phyloP scores from a whole-genome alignment of 2,888 invertebrate species.

The Melikaiella ostensackeni region DNA sequence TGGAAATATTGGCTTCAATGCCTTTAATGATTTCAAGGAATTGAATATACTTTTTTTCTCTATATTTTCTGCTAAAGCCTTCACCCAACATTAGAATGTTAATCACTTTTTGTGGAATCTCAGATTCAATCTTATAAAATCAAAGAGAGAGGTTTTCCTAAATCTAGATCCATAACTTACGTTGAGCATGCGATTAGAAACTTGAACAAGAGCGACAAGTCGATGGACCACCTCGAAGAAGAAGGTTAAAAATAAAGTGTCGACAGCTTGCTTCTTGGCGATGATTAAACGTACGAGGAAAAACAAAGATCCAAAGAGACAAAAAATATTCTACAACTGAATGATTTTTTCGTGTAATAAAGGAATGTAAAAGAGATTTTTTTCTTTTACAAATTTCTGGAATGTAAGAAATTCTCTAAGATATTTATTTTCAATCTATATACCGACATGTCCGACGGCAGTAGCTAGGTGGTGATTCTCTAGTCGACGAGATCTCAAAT shows the following conservation, averaged over 20 bases:
- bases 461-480: too few relatives aligned
- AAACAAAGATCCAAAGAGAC: constrained; percentile 39
- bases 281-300: constrained; percentile 47
- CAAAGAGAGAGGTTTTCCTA: not conserved
- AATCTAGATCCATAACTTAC: not conserved
- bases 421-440: not conserved
- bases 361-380: not conserved
- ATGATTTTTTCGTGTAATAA: not conserved
- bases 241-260: constrained; percentile 54
- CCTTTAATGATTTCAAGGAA: too few relatives aligned
- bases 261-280: constrained; percentile 48
- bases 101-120: too few relatives aligned
- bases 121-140: not conserved
- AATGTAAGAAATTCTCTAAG: not conserved
- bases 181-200: constrained; percentile 23
- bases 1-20: too few relatives aligned
- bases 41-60: too few relatives aligned
- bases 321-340: constrained; percentile 15
- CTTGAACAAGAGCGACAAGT: constrained; percentile 37
- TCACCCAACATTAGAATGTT: too few relatives aligned
- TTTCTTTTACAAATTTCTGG: not conserved
- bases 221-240: constrained; percentile 50
- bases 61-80: too few relatives aligned
- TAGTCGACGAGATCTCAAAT: too few relatives aligned
- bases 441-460: too few relatives aligned